Percentiles rank a stretch among this genome's conserved stretches.
Conservation (phyloP, 2,888 invertebrate species). For the Venusia cambrica region DNA sequence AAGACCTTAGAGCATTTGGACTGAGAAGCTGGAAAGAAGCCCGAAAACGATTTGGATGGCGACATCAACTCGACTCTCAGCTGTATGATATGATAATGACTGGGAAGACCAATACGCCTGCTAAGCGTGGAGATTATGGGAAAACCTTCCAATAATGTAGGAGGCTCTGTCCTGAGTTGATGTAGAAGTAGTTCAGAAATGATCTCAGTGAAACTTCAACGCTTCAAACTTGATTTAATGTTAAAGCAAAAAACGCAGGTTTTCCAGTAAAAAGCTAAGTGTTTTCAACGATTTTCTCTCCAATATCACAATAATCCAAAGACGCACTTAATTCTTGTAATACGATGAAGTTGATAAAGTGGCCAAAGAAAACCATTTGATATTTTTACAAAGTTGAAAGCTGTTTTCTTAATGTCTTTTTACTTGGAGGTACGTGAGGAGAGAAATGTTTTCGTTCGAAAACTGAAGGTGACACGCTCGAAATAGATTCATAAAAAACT, state of each 20-base stretch:
- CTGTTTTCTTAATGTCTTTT: constrained; percentile 19
- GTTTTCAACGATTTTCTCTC: neutral
- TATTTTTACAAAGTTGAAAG: constrained; percentile 18
- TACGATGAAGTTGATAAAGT: constrained; percentile 18
- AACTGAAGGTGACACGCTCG: constrained; percentile 4
- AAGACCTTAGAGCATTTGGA: no score
- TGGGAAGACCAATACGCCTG: no score
- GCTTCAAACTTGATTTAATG: constrained; percentile 1
- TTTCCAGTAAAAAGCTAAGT: constrained; percentile 1
- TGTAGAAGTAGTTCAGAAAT: no score
- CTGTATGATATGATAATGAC: no score
- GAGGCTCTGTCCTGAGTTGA: no score
- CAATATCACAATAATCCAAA: constrained; percentile 5
- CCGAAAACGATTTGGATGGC: no score
- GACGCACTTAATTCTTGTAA: constrained; percentile 19
- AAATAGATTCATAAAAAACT: constrained; percentile 2
- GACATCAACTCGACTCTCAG: no score
- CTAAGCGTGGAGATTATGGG: no score
- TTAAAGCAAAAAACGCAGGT: neutral
- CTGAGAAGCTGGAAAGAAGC: no score
- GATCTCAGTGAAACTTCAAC: neutral
- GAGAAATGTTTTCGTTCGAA: constrained; percentile 5
- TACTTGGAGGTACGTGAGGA: constrained; percentile 11
- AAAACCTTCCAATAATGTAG: no score
- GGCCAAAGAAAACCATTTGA: constrained; percentile 13